Conservation (phyloP, 30 jellyfish, hydroid and myxozoan species). For the Nemopilema nomurai region DNA sequence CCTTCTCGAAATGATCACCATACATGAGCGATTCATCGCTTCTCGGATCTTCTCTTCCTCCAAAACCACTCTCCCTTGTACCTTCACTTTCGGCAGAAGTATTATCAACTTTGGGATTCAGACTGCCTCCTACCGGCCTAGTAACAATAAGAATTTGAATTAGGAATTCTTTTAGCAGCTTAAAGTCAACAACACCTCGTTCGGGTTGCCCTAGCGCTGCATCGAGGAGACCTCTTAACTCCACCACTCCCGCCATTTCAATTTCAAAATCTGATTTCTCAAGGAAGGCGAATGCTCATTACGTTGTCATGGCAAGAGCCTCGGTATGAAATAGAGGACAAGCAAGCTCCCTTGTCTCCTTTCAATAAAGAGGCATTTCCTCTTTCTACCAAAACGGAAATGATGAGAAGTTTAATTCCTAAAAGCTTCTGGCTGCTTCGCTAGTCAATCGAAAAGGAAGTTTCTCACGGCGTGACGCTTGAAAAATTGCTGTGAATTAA, state of each 20-base stretch:
- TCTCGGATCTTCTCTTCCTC: background rate
- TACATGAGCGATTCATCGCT: background rate
- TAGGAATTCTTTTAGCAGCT: slow-evolving; percentile 59
- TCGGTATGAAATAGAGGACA: background rate
- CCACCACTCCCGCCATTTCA: slow-evolving; percentile 1
- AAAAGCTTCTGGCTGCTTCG: too few species aligned
- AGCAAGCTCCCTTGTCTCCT: too few species aligned
- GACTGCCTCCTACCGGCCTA: background rate
- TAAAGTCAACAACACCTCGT: slow-evolving; percentile 65
- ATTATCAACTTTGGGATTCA: background rate
- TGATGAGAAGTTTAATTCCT: too few species aligned
- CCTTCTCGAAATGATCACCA: background rate
- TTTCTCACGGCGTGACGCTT: too few species aligned
- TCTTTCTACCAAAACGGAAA: too few species aligned
- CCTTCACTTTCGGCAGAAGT: background rate
- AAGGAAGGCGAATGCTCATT: slow-evolving; percentile 12
- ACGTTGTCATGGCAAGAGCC: slow-evolving; percentile 19
- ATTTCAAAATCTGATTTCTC: background rate
- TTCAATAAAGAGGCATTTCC: too few species aligned
- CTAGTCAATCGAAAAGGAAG: too few species aligned
- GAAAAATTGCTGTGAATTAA: too few species aligned
- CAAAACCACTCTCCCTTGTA: background rate
- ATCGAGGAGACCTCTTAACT: background rate
- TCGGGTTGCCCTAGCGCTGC: slow-evolving; percentile 33
- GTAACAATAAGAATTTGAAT: slow-evolving; percentile 48